phyloP scores from a whole-genome alignment of 2,888 invertebrate genomes.

The Chloroclystis v-ata region DNA sequence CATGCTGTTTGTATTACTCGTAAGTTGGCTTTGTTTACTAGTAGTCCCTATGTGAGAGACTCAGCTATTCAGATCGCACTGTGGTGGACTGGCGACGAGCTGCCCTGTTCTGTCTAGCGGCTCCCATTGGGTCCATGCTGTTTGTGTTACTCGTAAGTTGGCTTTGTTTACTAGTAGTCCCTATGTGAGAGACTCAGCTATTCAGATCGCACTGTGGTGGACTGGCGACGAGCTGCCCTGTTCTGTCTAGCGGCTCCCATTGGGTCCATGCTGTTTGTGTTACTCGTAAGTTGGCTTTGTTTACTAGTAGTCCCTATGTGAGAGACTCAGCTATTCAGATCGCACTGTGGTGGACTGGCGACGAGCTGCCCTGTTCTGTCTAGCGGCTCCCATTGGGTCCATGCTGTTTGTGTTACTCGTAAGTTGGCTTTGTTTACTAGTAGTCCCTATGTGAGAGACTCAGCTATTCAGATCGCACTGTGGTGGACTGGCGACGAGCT shows the following conservation, averaged over 20 bases:
- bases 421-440: no score
- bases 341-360: conserved; percentile 73
- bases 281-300: conserved; percentile 70
- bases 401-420: conserved; percentile 71
- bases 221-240: conserved; percentile 71
- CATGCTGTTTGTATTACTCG: conserved; percentile 67
- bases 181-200: no score
- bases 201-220: conserved; percentile 66
- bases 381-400: conserved; percentile 66
- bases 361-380: conserved; percentile 65
- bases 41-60: no score
- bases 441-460: no score
- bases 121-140: conserved; percentile 70
- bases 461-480: conserved; percentile 65
- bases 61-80: conserved; percentile 65
- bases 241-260: conserved; percentile 69
- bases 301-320: no score
- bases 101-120: conserved; percentile 63
- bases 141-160: conserved; percentile 68
- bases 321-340: conserved; percentile 65
- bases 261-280: conserved; percentile 65
- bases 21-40: conserved; percentile 40
- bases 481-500: conserved; percentile 70
- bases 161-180: no score
- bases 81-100: conserved; percentile 70